These are phyloP conservation scores for Tortricodes alternella DNA, from an alignment of 2,888 invertebrate species.

Conservation along the genomic window DNA sequence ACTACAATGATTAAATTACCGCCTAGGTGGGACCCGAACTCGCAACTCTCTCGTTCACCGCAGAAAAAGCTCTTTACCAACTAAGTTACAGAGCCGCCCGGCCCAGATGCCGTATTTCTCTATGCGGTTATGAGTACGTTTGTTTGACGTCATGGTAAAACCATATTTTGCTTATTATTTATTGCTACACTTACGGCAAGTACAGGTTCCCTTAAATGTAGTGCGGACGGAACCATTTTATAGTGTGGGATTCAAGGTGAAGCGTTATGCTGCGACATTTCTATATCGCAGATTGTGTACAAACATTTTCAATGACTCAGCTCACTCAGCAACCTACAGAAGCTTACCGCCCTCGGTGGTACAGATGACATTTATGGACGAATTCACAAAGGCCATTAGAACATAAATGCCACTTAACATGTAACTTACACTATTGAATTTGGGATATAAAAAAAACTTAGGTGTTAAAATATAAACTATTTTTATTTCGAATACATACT, in stretches of 20 bases:
- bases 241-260: conserved; percentile 20
- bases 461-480: conserved; percentile 4
- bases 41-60: no score
- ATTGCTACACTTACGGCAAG: conserved; percentile 1
- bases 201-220: conserved; percentile 24
- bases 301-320: not conserved
- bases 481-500: conserved; percentile 36
- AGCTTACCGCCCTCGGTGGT: not conserved
- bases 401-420: not conserved
- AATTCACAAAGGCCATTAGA: no score
- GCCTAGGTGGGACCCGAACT: no score
- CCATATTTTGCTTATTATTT: no score
- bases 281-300: conserved; percentile 9
- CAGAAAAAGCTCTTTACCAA: no score
- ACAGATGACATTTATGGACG: not conserved
- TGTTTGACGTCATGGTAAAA: no score
- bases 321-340: conserved; percentile 2
- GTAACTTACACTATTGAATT: no score
- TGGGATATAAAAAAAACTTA: not conserved
- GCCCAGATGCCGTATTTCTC: no score
- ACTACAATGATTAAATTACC: no score
- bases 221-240: conserved; percentile 5
- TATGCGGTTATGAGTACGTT: no score
- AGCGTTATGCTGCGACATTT: conserved; percentile 9
- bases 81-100: no score